Evolutionary conservation across 2,797 vertebrate genomes (phyloP), one percentile per base, ranked within the genome.

Genomic region (Mallotus villosus): DNA sequence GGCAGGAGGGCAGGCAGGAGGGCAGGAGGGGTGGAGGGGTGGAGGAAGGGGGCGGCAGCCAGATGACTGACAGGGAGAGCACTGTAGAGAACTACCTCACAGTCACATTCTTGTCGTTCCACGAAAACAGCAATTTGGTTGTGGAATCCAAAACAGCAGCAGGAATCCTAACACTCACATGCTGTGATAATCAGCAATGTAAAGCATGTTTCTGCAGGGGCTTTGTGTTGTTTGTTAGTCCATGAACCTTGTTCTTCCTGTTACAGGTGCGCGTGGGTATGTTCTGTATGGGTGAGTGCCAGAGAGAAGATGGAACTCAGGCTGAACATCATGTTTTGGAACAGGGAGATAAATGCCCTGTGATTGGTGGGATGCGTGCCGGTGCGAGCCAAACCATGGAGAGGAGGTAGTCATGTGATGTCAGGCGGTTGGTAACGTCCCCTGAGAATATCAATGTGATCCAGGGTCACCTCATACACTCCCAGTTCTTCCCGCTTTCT

Each of bases 371-470:
- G 68, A 46, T 34, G 72, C 25, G 57, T 67, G 62, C 5, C 12
- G 22, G 25, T 6, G n/a, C 3, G 27, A 32, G 25, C 27, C 17
- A 14, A 68, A 14, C 59, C 27, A 24, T 29, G 16, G 61, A 5
- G 27, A 7, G 27, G 29, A 63, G 2, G 27, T 7, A 27, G 7
- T 32, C 63, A 64, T 73, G 73, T 83, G 86, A 91, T 90, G 88
- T 85, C 87, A 59, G 14, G 78, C 41, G 7, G 5, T 61, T 70
- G 51, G 16, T 74, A 73, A 82, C 72, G n/a, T 74, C 14, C 75
- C 76, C 49, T 67, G 68, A 75, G 82, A 81, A 88, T 86, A 90
- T 90, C 77, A 58, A 90, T 89, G 32, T 2, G 64, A 79, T 68
- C 80, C 81, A 69, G 80, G 81, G 86, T 87, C 87, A 87, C 77